Evolutionary conservation across 2,113 vertebrate genomes (phyloP).

Genomic region (Syngnathus typhle): DNA sequence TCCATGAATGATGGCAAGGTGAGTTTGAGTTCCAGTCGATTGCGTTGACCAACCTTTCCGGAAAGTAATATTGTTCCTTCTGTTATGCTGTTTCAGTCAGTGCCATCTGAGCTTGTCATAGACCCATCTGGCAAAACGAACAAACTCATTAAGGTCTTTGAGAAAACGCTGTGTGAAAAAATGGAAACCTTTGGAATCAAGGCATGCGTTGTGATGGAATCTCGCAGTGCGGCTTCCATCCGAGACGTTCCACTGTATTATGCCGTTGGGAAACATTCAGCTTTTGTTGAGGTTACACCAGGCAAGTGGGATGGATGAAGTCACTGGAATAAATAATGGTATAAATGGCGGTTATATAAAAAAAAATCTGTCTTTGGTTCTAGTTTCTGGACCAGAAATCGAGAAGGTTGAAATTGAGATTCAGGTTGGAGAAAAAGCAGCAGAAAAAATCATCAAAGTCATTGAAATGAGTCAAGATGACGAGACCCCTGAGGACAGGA

Average conservation of each 20-base stretch:
- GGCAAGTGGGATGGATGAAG: conserved; percentile 55
- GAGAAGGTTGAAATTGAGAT: conserved; percentile 78
- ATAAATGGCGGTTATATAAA: too few species aligned
- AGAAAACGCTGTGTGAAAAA: conserved; percentile 53
- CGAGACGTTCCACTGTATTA: conserved; percentile 57
- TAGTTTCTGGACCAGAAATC: conserved; percentile 61
- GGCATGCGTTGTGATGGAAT: conserved; percentile 61
- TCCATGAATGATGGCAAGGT: conserved; percentile 33
- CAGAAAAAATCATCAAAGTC: conserved; percentile 67
- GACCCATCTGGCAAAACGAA: conserved; percentile 17
- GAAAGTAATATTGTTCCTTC: not conserved
- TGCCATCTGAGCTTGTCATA: conserved; percentile 56
- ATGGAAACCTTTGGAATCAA: conserved; percentile 63
- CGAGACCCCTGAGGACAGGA: conserved; percentile 49
- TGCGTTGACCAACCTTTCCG: not conserved
- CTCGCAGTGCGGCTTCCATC: conserved; percentile 63
- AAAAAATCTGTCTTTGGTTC: conserved; percentile 23
- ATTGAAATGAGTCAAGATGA: conserved; percentile 55
- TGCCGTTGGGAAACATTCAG: conserved; percentile 65
- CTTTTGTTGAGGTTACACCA: conserved; percentile 58
- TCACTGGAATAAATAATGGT: not conserved
- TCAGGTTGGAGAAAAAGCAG: conserved; percentile 69
- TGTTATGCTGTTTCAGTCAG: conserved; percentile 54
- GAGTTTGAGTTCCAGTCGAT: conserved; percentile 15
- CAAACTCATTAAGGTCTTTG: conserved; percentile 14